Conservation (phyloP, 2,888 invertebrate species). For the Drosophila affinis region DNA sequence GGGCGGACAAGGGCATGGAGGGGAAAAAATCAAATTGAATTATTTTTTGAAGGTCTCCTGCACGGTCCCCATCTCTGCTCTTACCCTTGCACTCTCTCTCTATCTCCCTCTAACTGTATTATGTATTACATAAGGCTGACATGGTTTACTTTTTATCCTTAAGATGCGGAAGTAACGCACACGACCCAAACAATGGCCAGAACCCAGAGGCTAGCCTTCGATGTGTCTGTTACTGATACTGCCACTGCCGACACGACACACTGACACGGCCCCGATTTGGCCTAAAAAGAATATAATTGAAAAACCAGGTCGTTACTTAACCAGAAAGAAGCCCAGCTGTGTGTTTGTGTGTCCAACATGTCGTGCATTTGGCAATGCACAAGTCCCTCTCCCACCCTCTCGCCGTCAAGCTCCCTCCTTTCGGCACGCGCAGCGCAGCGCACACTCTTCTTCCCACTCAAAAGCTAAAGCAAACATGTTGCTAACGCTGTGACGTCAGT, state of each 20-base stretch:
- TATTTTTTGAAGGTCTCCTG: conserved; percentile 59
- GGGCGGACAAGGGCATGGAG: conserved; percentile 7
- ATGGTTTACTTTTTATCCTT: conserved; percentile 61
- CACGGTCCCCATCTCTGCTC: neutral
- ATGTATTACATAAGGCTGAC: conserved; percentile 45
- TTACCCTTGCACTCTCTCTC: neutral
- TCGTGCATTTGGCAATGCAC: conserved; percentile 40
- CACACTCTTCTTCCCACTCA: neutral
- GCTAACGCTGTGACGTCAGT: conserved; percentile 66
- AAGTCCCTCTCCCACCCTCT: neutral
- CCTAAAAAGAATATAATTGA: conserved; percentile 55
- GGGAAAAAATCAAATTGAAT: conserved; percentile 52
- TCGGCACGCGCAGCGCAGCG: neutral
- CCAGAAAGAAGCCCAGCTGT: conserved; percentile 59
- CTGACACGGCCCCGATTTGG: conserved; percentile 68
- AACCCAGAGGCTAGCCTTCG: conserved; percentile 9
- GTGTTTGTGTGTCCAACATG: conserved; percentile 23
- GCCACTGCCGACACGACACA: conserved; percentile 49
- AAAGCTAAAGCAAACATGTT: conserved; percentile 46
- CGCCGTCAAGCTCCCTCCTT: no score
- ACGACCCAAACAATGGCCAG: conserved; percentile 13
- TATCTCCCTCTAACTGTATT: neutral
- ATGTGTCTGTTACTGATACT: conserved; percentile 12
- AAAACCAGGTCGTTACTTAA: conserved; percentile 74
- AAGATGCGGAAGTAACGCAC: conserved; percentile 38